These are phyloP conservation scores for Luscinia luscinia DNA, from an alignment of 2,797 vertebrate genomes.

Conservation along the genomic window DNA sequence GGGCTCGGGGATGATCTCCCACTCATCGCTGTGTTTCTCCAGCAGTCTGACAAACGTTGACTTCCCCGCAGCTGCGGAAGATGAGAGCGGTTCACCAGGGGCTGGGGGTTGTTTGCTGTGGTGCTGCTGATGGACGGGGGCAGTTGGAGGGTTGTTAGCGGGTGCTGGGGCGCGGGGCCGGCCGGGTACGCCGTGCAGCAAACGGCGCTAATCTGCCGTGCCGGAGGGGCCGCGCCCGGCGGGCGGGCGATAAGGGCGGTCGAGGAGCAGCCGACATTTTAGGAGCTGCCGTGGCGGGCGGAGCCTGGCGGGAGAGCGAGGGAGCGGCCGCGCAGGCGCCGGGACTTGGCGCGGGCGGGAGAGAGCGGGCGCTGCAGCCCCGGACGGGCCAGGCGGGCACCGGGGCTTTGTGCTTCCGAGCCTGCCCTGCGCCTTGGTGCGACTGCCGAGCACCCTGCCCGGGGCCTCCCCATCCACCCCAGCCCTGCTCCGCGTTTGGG, in stretches of 20 bases:
- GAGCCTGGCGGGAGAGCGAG: background rate
- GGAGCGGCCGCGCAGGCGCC: background rate
- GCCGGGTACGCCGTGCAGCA: background rate
- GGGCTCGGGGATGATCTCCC: constrained; percentile 92
- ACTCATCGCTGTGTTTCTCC: constrained; percentile 83
- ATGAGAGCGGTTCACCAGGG: accelerated
- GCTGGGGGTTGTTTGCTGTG: accelerated
- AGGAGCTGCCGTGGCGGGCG: background rate
- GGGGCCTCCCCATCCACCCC: background rate
- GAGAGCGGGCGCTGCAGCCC: too few species aligned
- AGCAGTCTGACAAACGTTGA: constrained; percentile 89
- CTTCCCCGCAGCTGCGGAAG: constrained; percentile 86
- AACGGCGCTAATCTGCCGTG: background rate
- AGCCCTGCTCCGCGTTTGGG: background rate
- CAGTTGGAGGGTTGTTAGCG: background rate
- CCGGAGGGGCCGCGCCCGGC: background rate
- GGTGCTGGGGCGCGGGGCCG: background rate
- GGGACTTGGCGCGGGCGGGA: background rate
- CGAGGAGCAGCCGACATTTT: background rate
- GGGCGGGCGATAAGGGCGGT: background rate
- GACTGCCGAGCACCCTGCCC: background rate
- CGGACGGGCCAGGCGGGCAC: accelerated
- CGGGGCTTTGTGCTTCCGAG: background rate
- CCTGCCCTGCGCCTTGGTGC: too few species aligned
- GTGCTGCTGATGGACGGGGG: background rate